Percentiles rank a stretch among this genome's conserved stretches.
phyloP scores from a whole-genome alignment of 2,113 vertebrate genomes.

The Centrocercus urophasianus region DNA sequence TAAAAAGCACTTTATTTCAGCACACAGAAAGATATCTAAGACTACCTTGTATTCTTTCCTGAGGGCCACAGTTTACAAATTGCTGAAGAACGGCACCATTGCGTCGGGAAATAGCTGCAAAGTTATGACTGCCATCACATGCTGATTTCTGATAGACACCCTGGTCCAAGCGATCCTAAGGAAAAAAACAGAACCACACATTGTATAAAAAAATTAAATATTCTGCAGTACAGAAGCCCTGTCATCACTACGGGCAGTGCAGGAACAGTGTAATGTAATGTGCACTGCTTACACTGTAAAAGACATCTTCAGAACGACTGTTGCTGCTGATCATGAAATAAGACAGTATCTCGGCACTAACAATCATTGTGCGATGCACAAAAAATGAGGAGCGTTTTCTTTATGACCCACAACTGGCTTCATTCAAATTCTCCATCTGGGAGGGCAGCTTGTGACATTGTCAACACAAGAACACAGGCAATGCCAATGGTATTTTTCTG shows the following conservation, averaged over 20 bases:
- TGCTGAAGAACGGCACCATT: conserved; percentile 42
- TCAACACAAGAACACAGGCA: conserved; percentile 77
- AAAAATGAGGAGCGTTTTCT: conserved; percentile 45
- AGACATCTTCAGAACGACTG: neutral
- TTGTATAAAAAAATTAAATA: neutral
- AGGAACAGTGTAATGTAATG: neutral
- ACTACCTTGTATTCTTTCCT: conserved; percentile 77
- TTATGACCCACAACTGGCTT: conserved; percentile 77
- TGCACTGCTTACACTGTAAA: neutral
- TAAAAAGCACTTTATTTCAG: neutral
- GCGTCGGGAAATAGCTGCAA: conserved; percentile 29
- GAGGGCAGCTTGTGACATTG: conserved; percentile 81
- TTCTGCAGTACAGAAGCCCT: neutral
- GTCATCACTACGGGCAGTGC: neutral
- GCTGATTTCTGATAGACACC: conserved; percentile 63
- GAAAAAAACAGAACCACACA: conserved; percentile 26
- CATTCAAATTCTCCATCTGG: conserved; percentile 81
- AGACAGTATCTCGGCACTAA: neutral
- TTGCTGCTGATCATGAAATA: neutral
- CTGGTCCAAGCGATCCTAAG: conserved; percentile 73
- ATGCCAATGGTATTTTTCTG: conserved; percentile 82
- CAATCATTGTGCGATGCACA: conserved; percentile 41
- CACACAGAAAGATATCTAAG: neutral
- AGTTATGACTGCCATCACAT: conserved; percentile 59
- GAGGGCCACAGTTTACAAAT: conserved; percentile 3